These are phyloP conservation scores for Astropecten irregularis DNA, from an alignment of 53 echinoderm and acorn worm genomes.

Conservation along the genomic window DNA sequence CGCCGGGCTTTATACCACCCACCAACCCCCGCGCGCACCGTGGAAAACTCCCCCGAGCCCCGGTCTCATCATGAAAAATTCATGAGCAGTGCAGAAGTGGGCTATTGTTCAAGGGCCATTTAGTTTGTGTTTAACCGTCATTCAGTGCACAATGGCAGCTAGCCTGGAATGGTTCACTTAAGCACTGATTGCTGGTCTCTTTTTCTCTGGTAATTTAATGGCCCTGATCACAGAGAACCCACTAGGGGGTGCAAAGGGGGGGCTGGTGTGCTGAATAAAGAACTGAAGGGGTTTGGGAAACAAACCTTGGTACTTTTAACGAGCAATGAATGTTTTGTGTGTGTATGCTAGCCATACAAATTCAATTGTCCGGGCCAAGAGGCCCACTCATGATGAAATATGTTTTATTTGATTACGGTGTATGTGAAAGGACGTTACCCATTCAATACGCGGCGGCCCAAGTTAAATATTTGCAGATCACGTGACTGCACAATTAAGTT, in stretches of 20 bases:
- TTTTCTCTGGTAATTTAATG: too few relatives aligned
- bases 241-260: neutral
- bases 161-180: neutral
- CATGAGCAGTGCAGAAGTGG: slow-evolving; percentile 41
- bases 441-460: too few relatives aligned
- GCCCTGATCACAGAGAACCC: neutral
- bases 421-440: too few relatives aligned
- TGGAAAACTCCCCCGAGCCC: slow-evolving; percentile 7
- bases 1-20: neutral
- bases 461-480: slow-evolving; percentile 11
- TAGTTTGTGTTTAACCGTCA: slow-evolving; percentile 46
- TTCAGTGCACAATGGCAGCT: slow-evolving; percentile 16
- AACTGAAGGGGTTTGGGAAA: too few relatives aligned
- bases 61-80: slow-evolving; percentile 58
- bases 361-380: slow-evolving; percentile 22
- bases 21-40: neutral
- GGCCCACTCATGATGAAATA: slow-evolving; percentile 4
- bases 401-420: slow-evolving; percentile 39
- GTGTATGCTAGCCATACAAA: neutral
- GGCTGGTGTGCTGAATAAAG: neutral
- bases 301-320: neutral
- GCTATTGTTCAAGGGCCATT: slow-evolving; percentile 47
- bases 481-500: too few relatives aligned
- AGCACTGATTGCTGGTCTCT: slow-evolving; percentile 20
- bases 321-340: slow-evolving; percentile 10